Conservation (phyloP, 2,888 invertebrate genomes). For the Caenorhabditis sp. region DNA sequence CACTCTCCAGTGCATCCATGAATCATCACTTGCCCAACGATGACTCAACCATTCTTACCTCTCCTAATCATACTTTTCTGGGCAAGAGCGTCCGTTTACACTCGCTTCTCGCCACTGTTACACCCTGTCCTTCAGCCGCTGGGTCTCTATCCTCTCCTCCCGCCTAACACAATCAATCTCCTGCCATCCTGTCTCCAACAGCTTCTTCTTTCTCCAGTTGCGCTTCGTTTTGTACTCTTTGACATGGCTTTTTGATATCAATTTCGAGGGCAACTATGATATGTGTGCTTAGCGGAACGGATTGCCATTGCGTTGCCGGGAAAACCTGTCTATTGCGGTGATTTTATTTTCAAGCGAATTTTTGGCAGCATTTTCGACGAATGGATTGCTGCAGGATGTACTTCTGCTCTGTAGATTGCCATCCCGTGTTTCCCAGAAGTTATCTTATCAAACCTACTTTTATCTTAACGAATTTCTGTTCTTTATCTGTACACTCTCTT, state of each 20-base stretch:
- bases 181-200: neutral
- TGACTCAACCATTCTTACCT: constrained; percentile 6
- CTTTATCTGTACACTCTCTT: too few relatives aligned
- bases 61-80: constrained; percentile 4
- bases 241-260: neutral
- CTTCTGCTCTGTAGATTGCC: too few relatives aligned
- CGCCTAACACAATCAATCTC: neutral
- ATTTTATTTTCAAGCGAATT: neutral
- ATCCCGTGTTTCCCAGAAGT: too few relatives aligned
- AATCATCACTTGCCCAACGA: too few relatives aligned
- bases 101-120: constrained; percentile 1
- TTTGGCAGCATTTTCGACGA: neutral
- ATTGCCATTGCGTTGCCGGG: too few relatives aligned
- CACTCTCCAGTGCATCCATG: too few relatives aligned
- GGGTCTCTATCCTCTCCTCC: constrained; percentile 3
- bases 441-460: too few relatives aligned
- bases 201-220: too few relatives aligned
- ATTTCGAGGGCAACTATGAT: neutral
- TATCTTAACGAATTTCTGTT: too few relatives aligned
- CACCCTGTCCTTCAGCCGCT: constrained; percentile 11
- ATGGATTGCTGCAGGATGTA: too few relatives aligned
- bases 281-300: constrained; percentile 6
- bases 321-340: neutral
- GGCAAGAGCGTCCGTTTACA: neutral
- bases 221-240: too few relatives aligned